Evolutionary conservation across 2,888 invertebrate genomes (phyloP).

Genomic region (Abscondita cerata): DNA sequence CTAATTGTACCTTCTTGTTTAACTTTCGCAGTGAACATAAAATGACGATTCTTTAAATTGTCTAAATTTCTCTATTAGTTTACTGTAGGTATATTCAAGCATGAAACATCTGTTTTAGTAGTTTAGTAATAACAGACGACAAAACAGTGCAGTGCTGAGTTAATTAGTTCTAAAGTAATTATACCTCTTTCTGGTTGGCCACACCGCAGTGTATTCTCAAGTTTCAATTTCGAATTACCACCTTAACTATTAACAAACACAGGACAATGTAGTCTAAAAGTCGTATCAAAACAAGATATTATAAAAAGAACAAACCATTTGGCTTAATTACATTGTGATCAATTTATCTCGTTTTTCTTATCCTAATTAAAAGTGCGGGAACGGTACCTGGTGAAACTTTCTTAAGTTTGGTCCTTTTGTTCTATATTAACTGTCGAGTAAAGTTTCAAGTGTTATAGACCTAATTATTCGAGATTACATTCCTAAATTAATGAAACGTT

Average conservation of each 20-base stretch:
- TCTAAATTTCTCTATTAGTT: constrained; percentile 4
- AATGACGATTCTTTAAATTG: too few relatives aligned
- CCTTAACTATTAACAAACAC: constrained; percentile 35
- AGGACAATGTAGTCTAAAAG: constrained; percentile 26
- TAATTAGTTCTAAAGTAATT: constrained; percentile 57
- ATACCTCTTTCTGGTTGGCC: constrained; percentile 52
- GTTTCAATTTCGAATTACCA: constrained; percentile 48
- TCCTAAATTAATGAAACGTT: constrained; percentile 38
- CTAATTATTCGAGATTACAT: constrained; percentile 38
- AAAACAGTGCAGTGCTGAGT: constrained; percentile 48
- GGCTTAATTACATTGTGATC: background rate
- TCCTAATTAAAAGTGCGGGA: background rate
- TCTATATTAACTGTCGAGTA: constrained; percentile 26
- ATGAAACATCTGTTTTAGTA: constrained; percentile 40
- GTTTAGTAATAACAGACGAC: constrained; percentile 44
- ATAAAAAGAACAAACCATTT: background rate
- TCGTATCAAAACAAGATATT: constrained; percentile 14
- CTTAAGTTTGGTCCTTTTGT: constrained; percentile 18
- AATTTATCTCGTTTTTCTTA: background rate
- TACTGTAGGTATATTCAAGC: constrained; percentile 25
- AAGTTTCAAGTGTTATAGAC: constrained; percentile 29
- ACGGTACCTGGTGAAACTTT: background rate
- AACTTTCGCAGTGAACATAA: background rate
- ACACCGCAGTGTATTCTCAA: constrained; percentile 50
- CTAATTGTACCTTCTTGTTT: background rate